A percentile compares a stretch with the other conserved stretches of the same genome.
Conservation (phyloP, 2,797 vertebrate genomes). For the Cottoperca gobio region DNA sequence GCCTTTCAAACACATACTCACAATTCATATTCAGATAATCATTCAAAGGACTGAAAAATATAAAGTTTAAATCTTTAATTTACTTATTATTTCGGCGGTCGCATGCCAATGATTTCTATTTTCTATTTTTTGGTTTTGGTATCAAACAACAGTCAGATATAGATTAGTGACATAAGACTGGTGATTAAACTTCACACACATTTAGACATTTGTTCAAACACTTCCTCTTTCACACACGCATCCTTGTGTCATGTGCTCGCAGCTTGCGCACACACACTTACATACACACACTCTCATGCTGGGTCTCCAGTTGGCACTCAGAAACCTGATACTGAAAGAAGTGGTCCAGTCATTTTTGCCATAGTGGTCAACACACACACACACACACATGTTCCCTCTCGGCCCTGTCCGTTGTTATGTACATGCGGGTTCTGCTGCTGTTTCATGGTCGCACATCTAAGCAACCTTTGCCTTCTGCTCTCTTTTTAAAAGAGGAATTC, state of each 20-base stretch:
- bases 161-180: constrained; percentile 12
- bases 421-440: constrained; percentile 41
- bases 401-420: constrained; percentile 62
- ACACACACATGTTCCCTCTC: constrained; percentile 52
- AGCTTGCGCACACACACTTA: constrained; percentile 8
- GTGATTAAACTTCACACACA: constrained; percentile 29
- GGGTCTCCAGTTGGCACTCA: constrained; percentile 72
- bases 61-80: neutral
- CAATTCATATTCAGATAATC: neutral
- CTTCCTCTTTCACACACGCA: constrained; percentile 14
- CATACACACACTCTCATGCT: constrained; percentile 32
- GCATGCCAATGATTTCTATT: neutral
- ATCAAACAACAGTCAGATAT: neutral
- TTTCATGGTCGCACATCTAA: constrained; percentile 43
- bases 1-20: constrained; percentile 15
- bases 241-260: constrained; percentile 24
- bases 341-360: constrained; percentile 71
- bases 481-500: constrained; percentile 45
- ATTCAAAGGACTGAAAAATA: neutral
- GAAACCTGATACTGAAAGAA: constrained; percentile 79
- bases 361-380: constrained; percentile 66
- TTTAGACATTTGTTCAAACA: constrained; percentile 39
- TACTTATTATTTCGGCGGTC: neutral
- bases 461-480: constrained; percentile 19
- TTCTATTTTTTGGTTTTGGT: neutral